Base-by-base conservation (phyloP, 2,797 vertebrate genomes). In the Labroides dimidiatus region DNA sequence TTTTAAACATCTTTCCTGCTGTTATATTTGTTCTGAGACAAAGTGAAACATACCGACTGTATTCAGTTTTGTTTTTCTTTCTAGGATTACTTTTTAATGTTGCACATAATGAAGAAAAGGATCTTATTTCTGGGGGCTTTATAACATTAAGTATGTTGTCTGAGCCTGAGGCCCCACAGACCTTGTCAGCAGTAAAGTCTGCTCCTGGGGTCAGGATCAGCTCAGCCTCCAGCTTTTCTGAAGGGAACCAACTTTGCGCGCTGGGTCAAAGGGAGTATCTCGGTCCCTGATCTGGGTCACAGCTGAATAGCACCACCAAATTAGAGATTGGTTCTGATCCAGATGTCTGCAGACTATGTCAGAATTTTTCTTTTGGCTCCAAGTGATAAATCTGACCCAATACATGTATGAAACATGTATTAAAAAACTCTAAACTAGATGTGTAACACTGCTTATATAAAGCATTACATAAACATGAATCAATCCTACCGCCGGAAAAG, bases 391-490 rank as follows among this genome's bases (percentile, higher is more conserved):
- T 14, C 21, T 43, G 33, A n/a, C 42, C 2, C 10, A 13, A 23
- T 3, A 9, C 13, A 13, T 61, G 10, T 12, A 30, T 33, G 39
- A 24, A 41, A 4, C 51, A 56, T 23, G 72, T 44, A 67, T 47
- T 57, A 20, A 58, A 27, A 10, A 52, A 52, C 43, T 68, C n/a
- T 14, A 55, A 58, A 64, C 2, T 20, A 51, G 56, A 69, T 33
- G 17, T 33, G 54, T 61, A 60, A 51, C 57, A 24, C 21, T 52
- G 64, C 88, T 93, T 93, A 93, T 87, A 77, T 93, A 92, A 92
- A 90, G 62, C 52, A 56, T 93, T 93, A 92, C 70, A 92, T 92
- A 91, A 90, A 85, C 80, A 63, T 70, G 52, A 69, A 74, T 71
- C 72, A 51, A 59, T 45, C 56, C 45, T 53, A 60, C 33, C 23